Base-by-base conservation (phyloP, 64 coral and sea anemone genomes). In the Trachythela sp. region DNA sequence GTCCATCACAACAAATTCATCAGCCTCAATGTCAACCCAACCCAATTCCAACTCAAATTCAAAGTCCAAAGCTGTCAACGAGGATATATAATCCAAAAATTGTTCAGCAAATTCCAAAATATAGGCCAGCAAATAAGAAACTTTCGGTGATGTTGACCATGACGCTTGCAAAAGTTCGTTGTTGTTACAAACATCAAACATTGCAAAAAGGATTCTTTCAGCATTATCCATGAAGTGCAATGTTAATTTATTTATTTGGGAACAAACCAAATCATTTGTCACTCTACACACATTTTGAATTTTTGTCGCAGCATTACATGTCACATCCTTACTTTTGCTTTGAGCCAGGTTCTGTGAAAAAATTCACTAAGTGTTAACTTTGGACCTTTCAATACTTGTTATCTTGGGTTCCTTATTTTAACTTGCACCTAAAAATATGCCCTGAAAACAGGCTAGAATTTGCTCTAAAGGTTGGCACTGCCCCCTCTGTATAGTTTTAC, bases 141-240 rank as follows among this genome's bases (percentile, higher is more conserved):
- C 18, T 20, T 64, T 64, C 7, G 56, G 24, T n/a, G 56, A 64
- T n/a, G 56, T 64, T n/a, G 56, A 27, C 56, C 56, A 64, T n/a
- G 56, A 26, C 26, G 56, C 17, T 27, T 6, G 4, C 56, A 64
- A 64, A n/a, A 24, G 22, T 27, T 64, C 56, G 15, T 64, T 64
- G 56, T 64, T 64, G 56, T 26, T 64, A 26, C 56, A 64, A 64
- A 64, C 56, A 64, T 64, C 56, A 64, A 64, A 64, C 56, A 64
- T 64, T 64, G 56, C 56, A 20, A 64, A 20, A 64, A 64, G 20
- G 56, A 64, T 64, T 64, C 24, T 64, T 64, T 64, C 56, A 17
- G 56, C 56, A 64, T 64, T 64, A 2, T 64, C 56, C 56, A 64
- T 64, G 26, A 64, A 64, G 18, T 64, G 20, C 24, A 26, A n/a